Evolutionary conservation across 2,113 vertebrate genomes (phyloP).

Genomic region (Ovis canadensis): DNA sequence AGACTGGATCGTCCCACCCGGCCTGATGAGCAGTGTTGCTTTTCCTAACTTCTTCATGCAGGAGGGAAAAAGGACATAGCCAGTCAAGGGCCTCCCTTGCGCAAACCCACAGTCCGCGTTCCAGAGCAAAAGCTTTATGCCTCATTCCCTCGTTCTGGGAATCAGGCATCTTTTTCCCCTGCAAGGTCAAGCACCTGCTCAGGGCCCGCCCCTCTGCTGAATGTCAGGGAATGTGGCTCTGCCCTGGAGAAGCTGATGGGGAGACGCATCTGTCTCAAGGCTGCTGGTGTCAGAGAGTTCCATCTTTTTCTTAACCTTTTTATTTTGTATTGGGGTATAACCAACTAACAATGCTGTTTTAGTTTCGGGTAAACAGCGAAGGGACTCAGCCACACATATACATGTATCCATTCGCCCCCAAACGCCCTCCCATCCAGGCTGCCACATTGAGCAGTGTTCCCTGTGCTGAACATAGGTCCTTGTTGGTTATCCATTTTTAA

Average conservation of each 20-base stretch:
- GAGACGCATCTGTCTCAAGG: not conserved
- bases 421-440: not conserved
- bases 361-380: rapidly evolving
- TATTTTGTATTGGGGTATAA: not conserved
- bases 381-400: not conserved
- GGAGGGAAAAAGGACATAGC: not conserved
- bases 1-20: not conserved
- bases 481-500: not conserved
- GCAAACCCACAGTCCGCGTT: rapidly evolving
- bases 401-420: not conserved
- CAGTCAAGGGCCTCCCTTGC: rapidly evolving
- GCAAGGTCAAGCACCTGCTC: too few relatives aligned
- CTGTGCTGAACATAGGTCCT: not conserved
- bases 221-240: not conserved
- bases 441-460: not conserved
- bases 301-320: not conserved
- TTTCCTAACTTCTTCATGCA: constrained; percentile 10
- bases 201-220: not conserved
- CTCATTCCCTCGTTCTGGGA: rapidly evolving
- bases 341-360: not conserved
- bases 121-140: not conserved
- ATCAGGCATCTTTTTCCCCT: not conserved
- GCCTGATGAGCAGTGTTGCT: constrained; percentile 9
- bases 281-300: too few relatives aligned
- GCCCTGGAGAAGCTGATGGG: not conserved